A percentile compares a stretch with the other conserved stretches of the same genome.
Evolutionary conservation across 2,797 vertebrate species (phyloP).

Genomic region (Tragopan temminckii): DNA sequence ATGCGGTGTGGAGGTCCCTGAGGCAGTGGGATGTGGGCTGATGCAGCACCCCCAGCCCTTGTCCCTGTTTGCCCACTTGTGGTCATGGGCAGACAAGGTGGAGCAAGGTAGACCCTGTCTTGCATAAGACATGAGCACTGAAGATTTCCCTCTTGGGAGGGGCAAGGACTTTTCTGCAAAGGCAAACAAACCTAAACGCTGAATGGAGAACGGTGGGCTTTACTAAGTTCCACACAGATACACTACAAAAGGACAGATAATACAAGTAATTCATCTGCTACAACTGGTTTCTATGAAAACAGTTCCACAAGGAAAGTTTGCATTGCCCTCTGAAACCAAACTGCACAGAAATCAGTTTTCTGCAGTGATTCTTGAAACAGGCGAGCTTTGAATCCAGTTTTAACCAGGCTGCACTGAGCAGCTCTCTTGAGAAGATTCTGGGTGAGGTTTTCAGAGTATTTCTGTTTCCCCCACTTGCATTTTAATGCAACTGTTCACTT

Average conservation of each 20-base stretch:
- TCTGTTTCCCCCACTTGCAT: not conserved
- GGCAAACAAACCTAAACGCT: not conserved
- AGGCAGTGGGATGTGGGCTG: not conserved
- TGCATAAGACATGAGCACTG: not conserved
- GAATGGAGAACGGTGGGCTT: not conserved
- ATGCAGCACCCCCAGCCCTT: not conserved
- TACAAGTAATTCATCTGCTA: not conserved
- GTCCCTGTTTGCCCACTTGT: not conserved
- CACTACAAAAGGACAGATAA: rapidly evolving
- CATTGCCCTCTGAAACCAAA: not conserved
- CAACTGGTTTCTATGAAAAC: not conserved
- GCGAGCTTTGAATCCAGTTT: not conserved
- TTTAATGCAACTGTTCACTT: not conserved
- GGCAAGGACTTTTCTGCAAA: not conserved
- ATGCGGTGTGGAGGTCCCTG: not conserved
- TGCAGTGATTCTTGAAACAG: not conserved
- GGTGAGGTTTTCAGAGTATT: not conserved
- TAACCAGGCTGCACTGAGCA: not conserved
- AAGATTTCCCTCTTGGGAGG: not conserved
- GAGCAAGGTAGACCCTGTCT: not conserved
- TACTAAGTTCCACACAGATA: not conserved
- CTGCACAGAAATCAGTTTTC: not conserved
- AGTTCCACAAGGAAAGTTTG: not conserved
- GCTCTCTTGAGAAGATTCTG: not conserved
- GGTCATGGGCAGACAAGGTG: not conserved